These are phyloP conservation scores for Sabellastarte sp. DNA, from an alignment of 2,888 invertebrate genomes.

Conservation along the genomic window DNA sequence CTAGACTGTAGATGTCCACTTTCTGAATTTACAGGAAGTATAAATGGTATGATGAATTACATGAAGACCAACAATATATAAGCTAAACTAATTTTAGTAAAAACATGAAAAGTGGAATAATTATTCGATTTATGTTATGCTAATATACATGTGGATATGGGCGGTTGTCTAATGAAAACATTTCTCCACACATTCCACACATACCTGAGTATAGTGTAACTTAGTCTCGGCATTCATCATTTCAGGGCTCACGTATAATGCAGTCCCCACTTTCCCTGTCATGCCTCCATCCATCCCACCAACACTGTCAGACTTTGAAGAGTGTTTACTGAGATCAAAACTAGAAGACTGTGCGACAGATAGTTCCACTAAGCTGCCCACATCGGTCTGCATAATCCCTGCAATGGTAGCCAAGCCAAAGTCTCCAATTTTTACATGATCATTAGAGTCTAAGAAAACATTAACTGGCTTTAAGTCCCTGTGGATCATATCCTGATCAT, in stretches of 20 bases:
- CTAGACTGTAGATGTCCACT: slow-evolving; percentile 78
- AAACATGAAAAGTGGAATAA: too few species aligned
- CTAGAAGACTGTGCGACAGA: background rate
- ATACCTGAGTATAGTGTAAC: slow-evolving; percentile 66
- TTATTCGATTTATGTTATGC: too few species aligned
- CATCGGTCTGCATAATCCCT: background rate
- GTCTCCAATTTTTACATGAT: slow-evolving; percentile 65
- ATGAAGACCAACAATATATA: too few species aligned
- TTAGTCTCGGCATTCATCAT: slow-evolving; percentile 69
- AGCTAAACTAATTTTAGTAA: too few species aligned
- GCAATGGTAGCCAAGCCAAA: slow-evolving; percentile 32
- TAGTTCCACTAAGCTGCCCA: background rate
- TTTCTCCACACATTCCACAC: too few species aligned
- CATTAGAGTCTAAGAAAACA: slow-evolving; percentile 86
- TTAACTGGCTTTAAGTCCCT: slow-evolving; percentile 70
- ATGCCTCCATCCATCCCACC: slow-evolving; percentile 22
- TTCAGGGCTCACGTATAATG: slow-evolving; percentile 93
- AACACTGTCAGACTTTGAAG: slow-evolving; percentile 5
- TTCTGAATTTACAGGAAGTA: too few species aligned
- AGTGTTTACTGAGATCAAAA: background rate
- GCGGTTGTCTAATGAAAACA: too few species aligned
- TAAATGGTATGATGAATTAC: too few species aligned
- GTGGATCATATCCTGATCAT: slow-evolving; percentile 70
- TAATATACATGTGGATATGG: too few species aligned
- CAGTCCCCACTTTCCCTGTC: slow-evolving; percentile 88